Evolutionary conservation across 2,797 vertebrate genomes (phyloP).

Genomic region (Spea hammondii): DNA sequence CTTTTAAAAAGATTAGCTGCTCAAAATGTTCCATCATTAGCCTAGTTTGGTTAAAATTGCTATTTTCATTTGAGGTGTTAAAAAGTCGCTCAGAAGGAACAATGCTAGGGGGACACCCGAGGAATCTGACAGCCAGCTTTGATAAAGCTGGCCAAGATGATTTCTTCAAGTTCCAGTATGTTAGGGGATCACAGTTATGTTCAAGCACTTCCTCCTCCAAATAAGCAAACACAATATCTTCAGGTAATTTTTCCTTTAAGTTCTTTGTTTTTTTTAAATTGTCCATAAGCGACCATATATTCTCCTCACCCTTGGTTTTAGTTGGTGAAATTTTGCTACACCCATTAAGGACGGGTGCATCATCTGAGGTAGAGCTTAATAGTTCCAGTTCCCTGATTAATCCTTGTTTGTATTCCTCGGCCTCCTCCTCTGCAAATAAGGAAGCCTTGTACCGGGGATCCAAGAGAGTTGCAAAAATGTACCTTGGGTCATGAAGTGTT

Average conservation of each 20-base stretch:
- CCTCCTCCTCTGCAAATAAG: slow-evolving; percentile 92
- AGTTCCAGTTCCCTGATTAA: slow-evolving; percentile 90
- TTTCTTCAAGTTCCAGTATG: slow-evolving; percentile 97
- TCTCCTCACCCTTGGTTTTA: slow-evolving; percentile 73
- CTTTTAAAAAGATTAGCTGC: slow-evolving; percentile 95
- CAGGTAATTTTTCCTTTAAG: slow-evolving; percentile 80
- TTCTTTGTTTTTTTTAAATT: slow-evolving; percentile 83
- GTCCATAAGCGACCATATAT: slow-evolving; percentile 91
- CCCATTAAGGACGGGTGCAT: slow-evolving; percentile 78
- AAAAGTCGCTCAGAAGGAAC: slow-evolving; percentile 92
- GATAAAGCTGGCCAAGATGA: slow-evolving; percentile 90
- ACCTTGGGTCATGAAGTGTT: slow-evolving; percentile 85
- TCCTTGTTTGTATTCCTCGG: slow-evolving; percentile 89
- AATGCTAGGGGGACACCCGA: slow-evolving; percentile 92
- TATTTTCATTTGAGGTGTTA: slow-evolving; percentile 84
- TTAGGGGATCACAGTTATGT: slow-evolving; percentile 96
- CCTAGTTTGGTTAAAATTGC: slow-evolving; percentile 84
- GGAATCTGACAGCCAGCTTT: slow-evolving; percentile 89
- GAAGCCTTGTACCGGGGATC: slow-evolving; percentile 96
- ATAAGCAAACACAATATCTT: slow-evolving; percentile 89
- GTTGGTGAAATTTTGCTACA: slow-evolving; percentile 73
- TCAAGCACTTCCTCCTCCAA: slow-evolving; percentile 96
- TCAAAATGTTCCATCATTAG: slow-evolving; percentile 91
- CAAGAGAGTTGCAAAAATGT: slow-evolving; percentile 91
- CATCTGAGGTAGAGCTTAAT: slow-evolving; percentile 85